Base-by-base conservation (phyloP, 2,113 vertebrate species). In the Malaclemys terrapin region DNA sequence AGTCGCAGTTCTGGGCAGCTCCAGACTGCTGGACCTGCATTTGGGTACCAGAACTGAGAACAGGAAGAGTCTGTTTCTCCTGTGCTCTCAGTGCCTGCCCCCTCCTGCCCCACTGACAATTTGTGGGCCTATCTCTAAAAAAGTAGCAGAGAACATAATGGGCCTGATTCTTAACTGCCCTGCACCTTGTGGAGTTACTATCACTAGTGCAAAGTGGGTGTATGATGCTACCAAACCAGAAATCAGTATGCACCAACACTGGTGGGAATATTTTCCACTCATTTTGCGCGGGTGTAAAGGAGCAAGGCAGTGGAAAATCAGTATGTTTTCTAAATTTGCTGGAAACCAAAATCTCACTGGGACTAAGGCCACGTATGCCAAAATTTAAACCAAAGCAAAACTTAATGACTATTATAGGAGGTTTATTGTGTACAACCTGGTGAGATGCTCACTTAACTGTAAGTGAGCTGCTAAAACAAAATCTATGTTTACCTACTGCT, bases 381-480 rank as follows among this genome's bases (percentile, higher is more conserved):
- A 86, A 92, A 96, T 97, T 96, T 83, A 97, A 94, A 98, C 96
- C 87, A 89, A 94, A 93, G 83, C 8, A 27, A 93, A 96, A 96
- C 86, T 91, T 94, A 91, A 80, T 93, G 89, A 93, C 96, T 97
- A 57, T 97, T 98, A 82, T 95, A 93, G 92, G 88, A 94, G 92
- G 81, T 96, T 96, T 97, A 94, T 97, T 97, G 95, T 97, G 78
- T 97, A 85, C 93, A 95, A 89, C 84, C 72, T 91, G 86, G 96
- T 84, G 92, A 97, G 96, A 97, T 98, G 96, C 93, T 97, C 91
- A 27, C 59, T 87, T 94, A 95, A 89, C 82, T 95, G 87, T 93
- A 94, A 90, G 88, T 82, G 84, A 96, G 91, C 97, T 96, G 72
- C 95, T 97, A 95, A 97, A 98, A 97, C 95, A 96, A 98, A 98